Conservation (phyloP, 2,113 vertebrate genomes). For the Phaethornis superciliosus region DNA sequence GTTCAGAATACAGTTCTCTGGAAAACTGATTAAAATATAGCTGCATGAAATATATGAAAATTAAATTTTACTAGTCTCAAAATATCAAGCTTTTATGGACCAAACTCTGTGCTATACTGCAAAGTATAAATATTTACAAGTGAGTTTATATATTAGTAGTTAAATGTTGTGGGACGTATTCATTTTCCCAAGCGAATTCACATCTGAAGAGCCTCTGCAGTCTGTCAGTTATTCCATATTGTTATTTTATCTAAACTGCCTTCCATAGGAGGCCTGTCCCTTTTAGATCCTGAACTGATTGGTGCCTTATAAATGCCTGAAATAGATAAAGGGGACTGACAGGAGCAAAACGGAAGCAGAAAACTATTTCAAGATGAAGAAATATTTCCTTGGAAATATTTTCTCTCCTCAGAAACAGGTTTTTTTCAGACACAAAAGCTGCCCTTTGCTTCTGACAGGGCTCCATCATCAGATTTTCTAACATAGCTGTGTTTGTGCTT, state of each 20-base stretch:
- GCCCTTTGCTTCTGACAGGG: background rate
- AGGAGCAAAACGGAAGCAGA: background rate
- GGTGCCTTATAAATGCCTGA: background rate
- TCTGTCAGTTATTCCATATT: background rate
- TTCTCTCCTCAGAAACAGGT: background rate
- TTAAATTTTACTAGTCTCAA: background rate
- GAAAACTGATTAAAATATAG: background rate
- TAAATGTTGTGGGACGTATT: background rate
- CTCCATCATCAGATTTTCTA: background rate
- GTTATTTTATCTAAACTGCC: background rate
- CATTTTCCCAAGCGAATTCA: background rate
- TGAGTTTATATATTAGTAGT: background rate
- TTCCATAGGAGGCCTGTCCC: background rate
- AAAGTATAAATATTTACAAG: slow-evolving; percentile 10
- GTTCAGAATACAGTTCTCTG: background rate
- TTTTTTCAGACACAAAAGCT: background rate
- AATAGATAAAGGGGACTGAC: background rate
- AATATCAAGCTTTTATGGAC: slow-evolving; percentile 5
- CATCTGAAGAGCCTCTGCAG: background rate
- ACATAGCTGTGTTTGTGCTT: background rate
- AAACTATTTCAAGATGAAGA: background rate
- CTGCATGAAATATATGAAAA: slow-evolving; percentile 22
- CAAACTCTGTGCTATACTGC: background rate
- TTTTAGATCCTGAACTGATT: background rate
- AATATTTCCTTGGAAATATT: background rate